Conservation (phyloP, 2,113 vertebrate species). For the Trichomycterus rosablanca region DNA sequence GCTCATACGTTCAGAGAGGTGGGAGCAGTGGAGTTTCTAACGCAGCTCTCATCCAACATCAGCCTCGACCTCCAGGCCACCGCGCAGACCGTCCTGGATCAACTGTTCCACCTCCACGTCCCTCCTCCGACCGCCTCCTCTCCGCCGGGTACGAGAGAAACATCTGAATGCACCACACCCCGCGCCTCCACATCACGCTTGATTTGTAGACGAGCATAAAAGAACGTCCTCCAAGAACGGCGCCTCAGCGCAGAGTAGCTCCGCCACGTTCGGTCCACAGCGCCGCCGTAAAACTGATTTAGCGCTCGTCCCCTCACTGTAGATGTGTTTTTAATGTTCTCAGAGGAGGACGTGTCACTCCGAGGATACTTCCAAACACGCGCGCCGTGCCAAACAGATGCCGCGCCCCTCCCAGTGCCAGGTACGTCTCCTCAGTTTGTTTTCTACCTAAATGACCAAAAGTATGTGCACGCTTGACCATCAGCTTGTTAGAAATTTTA, state of each 20-base stretch:
- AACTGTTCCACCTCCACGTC: constrained; percentile 84
- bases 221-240: background rate
- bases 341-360: constrained; percentile 58
- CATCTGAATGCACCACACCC: background rate
- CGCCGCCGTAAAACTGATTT: constrained; percentile 27
- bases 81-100: constrained; percentile 85
- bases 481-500: too few species aligned
- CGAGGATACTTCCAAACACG: constrained; percentile 81
- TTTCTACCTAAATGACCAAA: too few species aligned
- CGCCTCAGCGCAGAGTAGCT: constrained; percentile 1
- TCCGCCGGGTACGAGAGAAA: constrained; percentile 59
- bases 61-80: constrained; percentile 75
- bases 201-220: background rate
- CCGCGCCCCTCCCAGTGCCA: constrained; percentile 60
- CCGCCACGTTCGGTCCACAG: constrained; percentile 1
- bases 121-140: constrained; percentile 44
- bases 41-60: constrained; percentile 80
- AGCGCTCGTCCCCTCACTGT: constrained; percentile 7
- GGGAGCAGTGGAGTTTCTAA: constrained; percentile 89
- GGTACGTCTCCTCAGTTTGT: constrained; percentile 60
- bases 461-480: too few species aligned
- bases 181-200: background rate
- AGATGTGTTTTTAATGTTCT: constrained; percentile 30
- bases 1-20: constrained; percentile 82
- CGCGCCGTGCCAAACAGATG: constrained; percentile 51